Evolutionary conservation across 2,888 invertebrate species (phyloP).

Genomic region (Galerucella nymphaeae): DNA sequence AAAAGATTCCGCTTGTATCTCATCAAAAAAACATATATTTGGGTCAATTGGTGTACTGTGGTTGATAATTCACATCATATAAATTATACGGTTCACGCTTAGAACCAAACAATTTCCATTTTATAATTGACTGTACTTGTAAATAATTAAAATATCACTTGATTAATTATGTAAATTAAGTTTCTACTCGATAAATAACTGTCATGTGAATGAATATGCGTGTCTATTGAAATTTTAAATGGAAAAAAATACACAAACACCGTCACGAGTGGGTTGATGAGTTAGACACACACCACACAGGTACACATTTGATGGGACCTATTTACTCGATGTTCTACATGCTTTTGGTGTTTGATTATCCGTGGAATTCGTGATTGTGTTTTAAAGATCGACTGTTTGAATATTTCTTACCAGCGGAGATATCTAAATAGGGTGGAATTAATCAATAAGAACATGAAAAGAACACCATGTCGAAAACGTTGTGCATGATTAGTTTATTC

Average conservation of each 20-base stretch:
- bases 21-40: too few relatives aligned
- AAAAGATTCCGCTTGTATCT: too few relatives aligned
- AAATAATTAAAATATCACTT: too few relatives aligned
- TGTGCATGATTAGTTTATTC: too few relatives aligned
- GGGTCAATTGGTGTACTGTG: too few relatives aligned
- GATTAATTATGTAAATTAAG: too few relatives aligned
- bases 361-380: constrained; percentile 11
- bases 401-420: constrained; percentile 6
- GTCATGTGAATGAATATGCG: background rate
- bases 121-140: too few relatives aligned
- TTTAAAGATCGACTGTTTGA: background rate
- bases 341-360: constrained; percentile 8
- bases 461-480: background rate
- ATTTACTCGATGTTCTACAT: constrained; percentile 5
- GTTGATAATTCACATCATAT: too few relatives aligned
- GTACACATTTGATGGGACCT: constrained; percentile 5
- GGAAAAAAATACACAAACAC: background rate
- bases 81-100: too few relatives aligned
- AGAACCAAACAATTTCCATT: too few relatives aligned
- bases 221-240: background rate
- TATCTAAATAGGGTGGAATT: constrained; percentile 2
- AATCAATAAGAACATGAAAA: background rate
- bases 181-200: background rate
- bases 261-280: constrained; percentile 7
- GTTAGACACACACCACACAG: constrained; percentile 6